These are phyloP conservation scores for Hofmannophila pseudospretella DNA, from an alignment of 2,888 invertebrate species.

Conservation along the genomic window DNA sequence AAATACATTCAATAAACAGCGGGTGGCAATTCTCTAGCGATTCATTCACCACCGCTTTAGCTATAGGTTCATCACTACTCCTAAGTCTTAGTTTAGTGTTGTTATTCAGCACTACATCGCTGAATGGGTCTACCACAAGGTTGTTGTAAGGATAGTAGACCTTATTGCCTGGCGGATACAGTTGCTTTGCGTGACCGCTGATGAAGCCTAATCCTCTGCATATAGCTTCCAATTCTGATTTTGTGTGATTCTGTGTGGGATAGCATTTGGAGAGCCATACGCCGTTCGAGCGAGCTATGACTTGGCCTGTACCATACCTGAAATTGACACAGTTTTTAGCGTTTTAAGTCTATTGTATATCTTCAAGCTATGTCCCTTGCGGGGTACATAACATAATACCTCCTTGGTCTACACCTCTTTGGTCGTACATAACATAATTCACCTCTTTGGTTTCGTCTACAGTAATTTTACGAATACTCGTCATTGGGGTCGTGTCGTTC, in stretches of 20 bases:
- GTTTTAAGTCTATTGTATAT: not conserved
- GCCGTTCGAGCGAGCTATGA: slow-evolving; percentile 81
- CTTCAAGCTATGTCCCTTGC: not conserved
- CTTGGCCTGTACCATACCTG: slow-evolving; percentile 81
- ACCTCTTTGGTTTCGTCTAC: no score
- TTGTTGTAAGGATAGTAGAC: slow-evolving; percentile 39
- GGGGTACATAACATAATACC: not conserved
- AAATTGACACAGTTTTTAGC: no score
- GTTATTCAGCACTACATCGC: slow-evolving; percentile 55
- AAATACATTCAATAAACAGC: slow-evolving; percentile 65
- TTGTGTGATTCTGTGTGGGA: slow-evolving; percentile 68
- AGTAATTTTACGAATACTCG: no score
- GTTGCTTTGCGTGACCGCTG: slow-evolving; percentile 70
- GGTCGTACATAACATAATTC: not conserved
- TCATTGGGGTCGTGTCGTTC: no score
- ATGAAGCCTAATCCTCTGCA: slow-evolving; percentile 80
- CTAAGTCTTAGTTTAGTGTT: slow-evolving; percentile 55
- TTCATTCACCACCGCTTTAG: slow-evolving; percentile 40
- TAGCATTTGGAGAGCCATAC: slow-evolving; percentile 86
- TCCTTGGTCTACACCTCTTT: not conserved
- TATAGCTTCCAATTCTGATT: slow-evolving; percentile 74
- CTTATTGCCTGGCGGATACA: slow-evolving; percentile 29
- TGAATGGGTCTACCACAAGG: slow-evolving; percentile 49
- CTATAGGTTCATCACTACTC: slow-evolving; percentile 52
- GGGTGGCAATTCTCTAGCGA: slow-evolving; percentile 52